Evolutionary conservation across 2,113 vertebrate species (phyloP), one percentile per base, ranked within the genome.

Genomic region (Arenaria interpres): DNA sequence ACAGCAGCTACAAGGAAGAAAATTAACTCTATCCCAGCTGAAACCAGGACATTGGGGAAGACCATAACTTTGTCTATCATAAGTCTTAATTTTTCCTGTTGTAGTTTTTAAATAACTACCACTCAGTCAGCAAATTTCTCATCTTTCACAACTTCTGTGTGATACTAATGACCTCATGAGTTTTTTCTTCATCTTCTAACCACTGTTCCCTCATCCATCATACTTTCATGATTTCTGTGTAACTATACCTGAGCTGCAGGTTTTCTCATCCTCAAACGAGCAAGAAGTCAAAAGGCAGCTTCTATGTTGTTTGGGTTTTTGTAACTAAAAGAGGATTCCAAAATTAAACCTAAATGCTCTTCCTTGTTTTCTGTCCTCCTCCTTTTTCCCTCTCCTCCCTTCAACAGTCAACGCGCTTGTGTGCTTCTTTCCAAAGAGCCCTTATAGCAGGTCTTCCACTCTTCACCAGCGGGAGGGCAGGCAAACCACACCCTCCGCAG

Each of bases 381-480:
- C 53, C 50, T 54, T 63, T 60, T 41, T 9, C 23, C 24, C 30
- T 68, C 39, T 66, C 12, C 18, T 68, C 41, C 33, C 37, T 82
- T 59, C 46, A 54, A 2, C 19, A 12, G 39, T 16, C n/a, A 75
- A 12, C 15, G 43, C 35, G 13, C 5, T 66, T 8, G 8, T 74
- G 13, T 10, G 33, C 14, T 74, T 66, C 64, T 32, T 71, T 45
- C 46, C 64, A 37, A 20, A 89, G 75, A 89, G 4, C 12, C 5
- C 3, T 67, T 23, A 50, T 1, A 57, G 4, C 6, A 48, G 6
- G 2, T 59, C 22, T 46, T 30, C 22, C 12, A 13, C 6, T 46
- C 14, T 77, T 53, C 32, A 71, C 0, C 12, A 45, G 12, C 0
- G 1, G 17, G 37, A 53, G 22, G 8, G 15, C 1, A 89, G 23